Conservation (phyloP, 1,140 invertebrate species). For the Elysia chlorotica region DNA sequence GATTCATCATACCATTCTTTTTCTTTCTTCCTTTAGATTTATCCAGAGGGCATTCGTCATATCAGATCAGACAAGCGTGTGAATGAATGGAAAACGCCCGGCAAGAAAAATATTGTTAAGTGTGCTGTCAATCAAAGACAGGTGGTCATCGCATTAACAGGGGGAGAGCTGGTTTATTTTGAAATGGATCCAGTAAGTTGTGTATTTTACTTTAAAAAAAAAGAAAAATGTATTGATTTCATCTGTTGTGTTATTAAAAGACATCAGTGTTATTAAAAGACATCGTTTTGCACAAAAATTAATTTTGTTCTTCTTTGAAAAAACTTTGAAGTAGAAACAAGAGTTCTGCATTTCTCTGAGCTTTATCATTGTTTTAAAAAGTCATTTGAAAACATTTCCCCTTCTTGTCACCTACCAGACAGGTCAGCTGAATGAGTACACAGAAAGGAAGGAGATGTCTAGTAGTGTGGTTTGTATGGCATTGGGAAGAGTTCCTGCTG, state of each 20-base stretch:
- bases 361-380: not conserved
- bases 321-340: not conserved
- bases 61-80: conserved; percentile 96
- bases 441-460: conserved; percentile 94
- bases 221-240: too few relatives aligned
- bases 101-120: conserved; percentile 95
- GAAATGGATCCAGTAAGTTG: conserved; percentile 98
- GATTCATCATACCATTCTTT: not conserved
- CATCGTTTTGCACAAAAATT: too few relatives aligned
- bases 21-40: conserved; percentile 66
- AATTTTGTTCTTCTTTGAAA: not conserved
- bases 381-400: not conserved
- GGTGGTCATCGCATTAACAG: conserved; percentile 92
- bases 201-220: too few relatives aligned
- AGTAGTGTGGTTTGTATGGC: conserved; percentile 99
- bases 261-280: too few relatives aligned
- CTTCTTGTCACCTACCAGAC: too few relatives aligned
- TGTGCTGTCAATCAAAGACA: conserved; percentile 99
- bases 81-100: conserved; percentile 98
- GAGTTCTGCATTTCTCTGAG: not conserved
- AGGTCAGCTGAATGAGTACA: conserved; percentile 97
- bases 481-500: conserved; percentile 89
- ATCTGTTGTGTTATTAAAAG: too few relatives aligned
- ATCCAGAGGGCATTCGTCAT: conserved; percentile 98
- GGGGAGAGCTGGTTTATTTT: conserved; percentile 98